Evolutionary conservation across 2,888 invertebrate genomes (phyloP).

Genomic region (Agrochola lota): DNA sequence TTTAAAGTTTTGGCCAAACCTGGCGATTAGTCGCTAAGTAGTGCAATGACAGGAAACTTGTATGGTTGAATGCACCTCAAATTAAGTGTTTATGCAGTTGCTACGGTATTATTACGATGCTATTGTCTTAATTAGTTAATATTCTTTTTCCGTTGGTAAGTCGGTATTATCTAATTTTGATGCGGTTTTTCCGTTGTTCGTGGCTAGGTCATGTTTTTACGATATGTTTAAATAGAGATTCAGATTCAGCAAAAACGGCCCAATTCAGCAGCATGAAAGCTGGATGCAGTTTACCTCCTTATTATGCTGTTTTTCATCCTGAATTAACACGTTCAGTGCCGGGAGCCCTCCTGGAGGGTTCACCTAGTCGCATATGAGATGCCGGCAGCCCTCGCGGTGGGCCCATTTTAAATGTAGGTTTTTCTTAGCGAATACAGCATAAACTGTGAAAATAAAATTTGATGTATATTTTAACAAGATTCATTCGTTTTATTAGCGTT

Average conservation of each 20-base stretch:
- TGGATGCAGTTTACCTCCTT: neutral
- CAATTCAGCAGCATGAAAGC: neutral
- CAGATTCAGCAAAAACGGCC: neutral
- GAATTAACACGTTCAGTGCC: neutral
- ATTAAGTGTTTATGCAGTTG: slow-evolving; percentile 29
- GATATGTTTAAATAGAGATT: too few species aligned
- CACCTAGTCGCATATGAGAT: too few species aligned
- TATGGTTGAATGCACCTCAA: slow-evolving; percentile 38
- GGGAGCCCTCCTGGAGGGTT: too few species aligned
- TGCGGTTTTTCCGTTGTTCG: neutral
- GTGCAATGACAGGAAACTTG: slow-evolving; percentile 38
- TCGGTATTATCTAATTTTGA: slow-evolving; percentile 25
- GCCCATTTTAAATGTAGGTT: too few species aligned
- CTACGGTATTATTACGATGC: neutral
- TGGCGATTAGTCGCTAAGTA: slow-evolving; percentile 28
- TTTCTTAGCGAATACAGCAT: too few species aligned
- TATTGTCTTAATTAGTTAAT: slow-evolving; percentile 13
- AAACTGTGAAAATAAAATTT: too few species aligned
- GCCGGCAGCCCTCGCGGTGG: too few species aligned
- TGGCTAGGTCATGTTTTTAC: neutral
- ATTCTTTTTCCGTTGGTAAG: slow-evolving; percentile 19
- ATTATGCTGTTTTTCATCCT: neutral
- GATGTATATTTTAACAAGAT: too few species aligned
- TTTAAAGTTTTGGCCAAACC: slow-evolving; percentile 29
- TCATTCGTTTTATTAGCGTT: too few species aligned